Evolutionary conservation across 2,888 invertebrate species (phyloP).

Genomic region (Margaritifera margaritifera): DNA sequence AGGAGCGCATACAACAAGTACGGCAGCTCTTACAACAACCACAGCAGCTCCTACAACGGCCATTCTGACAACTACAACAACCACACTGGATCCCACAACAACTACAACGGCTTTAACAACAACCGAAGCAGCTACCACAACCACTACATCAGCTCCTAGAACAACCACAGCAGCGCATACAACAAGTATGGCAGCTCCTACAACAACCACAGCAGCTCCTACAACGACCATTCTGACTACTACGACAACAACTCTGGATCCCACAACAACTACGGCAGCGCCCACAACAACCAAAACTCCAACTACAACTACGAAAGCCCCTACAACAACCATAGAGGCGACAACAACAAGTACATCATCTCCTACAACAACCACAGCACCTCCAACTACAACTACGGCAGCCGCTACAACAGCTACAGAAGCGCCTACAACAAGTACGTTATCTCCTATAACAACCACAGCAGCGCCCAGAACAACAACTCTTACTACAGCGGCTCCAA

Average conservation of each 20-base stretch:
- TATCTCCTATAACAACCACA: too few species aligned
- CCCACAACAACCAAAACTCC: conserved; percentile 1
- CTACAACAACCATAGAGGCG: background rate
- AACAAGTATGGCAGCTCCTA: background rate
- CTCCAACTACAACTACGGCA: background rate
- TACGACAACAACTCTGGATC: background rate
- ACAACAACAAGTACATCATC: background rate
- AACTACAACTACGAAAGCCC: background rate
- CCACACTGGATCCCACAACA: background rate
- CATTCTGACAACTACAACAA: background rate
- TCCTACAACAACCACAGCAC: background rate
- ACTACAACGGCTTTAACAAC: background rate
- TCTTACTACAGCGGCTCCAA: too few species aligned
- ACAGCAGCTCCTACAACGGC: background rate
- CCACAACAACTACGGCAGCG: background rate
- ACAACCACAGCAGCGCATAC: background rate
- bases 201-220: background rate
- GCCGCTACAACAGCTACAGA: conserved; percentile 2
- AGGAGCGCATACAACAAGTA: background rate
- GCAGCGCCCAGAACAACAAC: background rate
- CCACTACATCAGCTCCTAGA: background rate
- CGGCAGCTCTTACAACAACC: background rate
- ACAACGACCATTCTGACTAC: background rate
- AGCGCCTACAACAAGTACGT: conserved; percentile 2
- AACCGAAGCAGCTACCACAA: background rate